phyloP scores from a whole-genome alignment of 2,797 vertebrate species.

The Naso thynnoides region DNA sequence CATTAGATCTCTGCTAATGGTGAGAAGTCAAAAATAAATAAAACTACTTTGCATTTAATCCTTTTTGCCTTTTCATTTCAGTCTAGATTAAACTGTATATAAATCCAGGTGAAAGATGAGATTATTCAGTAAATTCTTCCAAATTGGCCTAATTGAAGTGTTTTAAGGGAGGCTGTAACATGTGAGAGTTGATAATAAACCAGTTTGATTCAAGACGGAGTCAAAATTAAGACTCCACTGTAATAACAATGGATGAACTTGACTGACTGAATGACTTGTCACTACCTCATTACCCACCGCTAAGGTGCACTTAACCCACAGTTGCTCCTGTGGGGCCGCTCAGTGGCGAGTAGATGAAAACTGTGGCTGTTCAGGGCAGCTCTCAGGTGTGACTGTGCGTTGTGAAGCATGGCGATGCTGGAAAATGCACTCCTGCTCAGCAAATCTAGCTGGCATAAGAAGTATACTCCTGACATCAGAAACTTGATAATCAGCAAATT shows the following conservation, averaged over 20 bases:
- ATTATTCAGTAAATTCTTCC: background rate
- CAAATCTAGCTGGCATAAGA: conserved; percentile 20
- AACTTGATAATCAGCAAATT: conserved; percentile 8
- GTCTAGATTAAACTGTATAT: background rate
- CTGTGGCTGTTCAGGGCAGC: conserved; percentile 33
- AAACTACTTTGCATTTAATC: background rate
- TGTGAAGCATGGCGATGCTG: conserved; percentile 33
- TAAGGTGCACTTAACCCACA: conserved; percentile 36
- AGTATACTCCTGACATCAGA: background rate
- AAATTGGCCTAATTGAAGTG: background rate
- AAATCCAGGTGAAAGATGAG: background rate
- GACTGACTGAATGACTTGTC: conserved; percentile 9
- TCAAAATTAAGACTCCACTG: background rate
- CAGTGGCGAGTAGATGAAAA: conserved; percentile 37
- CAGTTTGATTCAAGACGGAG: background rate
- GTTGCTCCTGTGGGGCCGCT: conserved; percentile 24
- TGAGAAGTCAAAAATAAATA: no score
- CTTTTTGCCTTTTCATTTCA: background rate
- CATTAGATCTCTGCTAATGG: no score
- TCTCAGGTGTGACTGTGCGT: conserved; percentile 53
- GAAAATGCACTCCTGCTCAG: conserved; percentile 14
- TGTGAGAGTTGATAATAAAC: background rate
- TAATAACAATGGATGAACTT: background rate
- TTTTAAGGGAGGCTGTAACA: background rate
- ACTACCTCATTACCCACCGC: conserved; percentile 42